Evolutionary conservation across 1,140 invertebrate species (phyloP).

Genomic region (Aphaenogaster floridana): DNA sequence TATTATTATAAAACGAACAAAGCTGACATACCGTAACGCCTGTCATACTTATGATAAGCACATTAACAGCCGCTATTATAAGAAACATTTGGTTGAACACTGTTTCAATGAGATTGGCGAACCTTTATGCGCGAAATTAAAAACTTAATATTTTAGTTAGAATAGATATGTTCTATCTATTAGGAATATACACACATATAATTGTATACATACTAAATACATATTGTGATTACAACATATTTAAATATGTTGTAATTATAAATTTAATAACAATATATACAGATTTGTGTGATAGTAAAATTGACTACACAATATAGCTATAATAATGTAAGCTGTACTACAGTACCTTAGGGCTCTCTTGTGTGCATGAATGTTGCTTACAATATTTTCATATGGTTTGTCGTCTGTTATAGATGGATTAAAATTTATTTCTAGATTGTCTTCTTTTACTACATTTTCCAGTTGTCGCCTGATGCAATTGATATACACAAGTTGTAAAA

Average conservation of each 20-base stretch:
- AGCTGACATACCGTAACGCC: slow-evolving; percentile 35
- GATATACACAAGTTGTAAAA: neutral
- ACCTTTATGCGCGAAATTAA: slow-evolving; percentile 22
- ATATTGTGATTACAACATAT: neutral
- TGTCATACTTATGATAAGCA: slow-evolving; percentile 56
- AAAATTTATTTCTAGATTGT: slow-evolving; percentile 31
- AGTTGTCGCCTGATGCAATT: slow-evolving; percentile 33
- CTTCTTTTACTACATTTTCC: slow-evolving; percentile 14
- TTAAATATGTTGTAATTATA: neutral
- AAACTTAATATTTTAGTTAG: slow-evolving; percentile 20
- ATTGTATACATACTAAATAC: neutral
- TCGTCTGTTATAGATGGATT: slow-evolving; percentile 18
- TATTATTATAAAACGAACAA: neutral
- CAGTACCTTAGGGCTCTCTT: slow-evolving; percentile 41
- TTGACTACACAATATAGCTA: neutral
- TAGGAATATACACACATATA: neutral
- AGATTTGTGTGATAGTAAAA: neutral
- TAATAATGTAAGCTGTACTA: neutral
- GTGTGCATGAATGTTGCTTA: slow-evolving; percentile 40
- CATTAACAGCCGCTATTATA: slow-evolving; percentile 12
- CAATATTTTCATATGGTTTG: slow-evolving; percentile 46
- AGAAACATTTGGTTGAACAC: slow-evolving; percentile 31
- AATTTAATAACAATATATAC: neutral
- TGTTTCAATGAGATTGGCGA: slow-evolving; percentile 47
- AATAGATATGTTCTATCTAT: neutral